phyloP scores from a whole-genome alignment of 1,140 invertebrate genomes.

The Cyrtorhinus lividipennis region DNA sequence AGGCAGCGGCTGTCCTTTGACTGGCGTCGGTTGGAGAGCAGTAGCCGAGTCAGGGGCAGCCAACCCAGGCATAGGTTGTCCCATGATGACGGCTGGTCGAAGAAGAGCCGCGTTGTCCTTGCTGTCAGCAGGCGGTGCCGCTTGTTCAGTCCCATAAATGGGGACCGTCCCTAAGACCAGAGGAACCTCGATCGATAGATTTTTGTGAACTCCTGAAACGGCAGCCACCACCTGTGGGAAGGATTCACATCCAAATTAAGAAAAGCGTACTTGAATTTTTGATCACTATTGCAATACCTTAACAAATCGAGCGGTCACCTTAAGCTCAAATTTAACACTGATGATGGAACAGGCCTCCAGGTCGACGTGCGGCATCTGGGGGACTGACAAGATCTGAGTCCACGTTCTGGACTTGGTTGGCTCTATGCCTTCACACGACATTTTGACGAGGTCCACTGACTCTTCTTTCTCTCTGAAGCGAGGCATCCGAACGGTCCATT shows the following conservation, averaged over 20 bases:
- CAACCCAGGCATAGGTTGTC: not conserved
- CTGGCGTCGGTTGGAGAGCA: not conserved
- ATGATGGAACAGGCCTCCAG: constrained; percentile 46
- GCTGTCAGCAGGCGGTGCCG: not conserved
- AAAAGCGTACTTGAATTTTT: too few relatives aligned
- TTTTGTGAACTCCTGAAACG: constrained; percentile 38
- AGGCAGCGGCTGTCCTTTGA: not conserved
- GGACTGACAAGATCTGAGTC: constrained; percentile 42
- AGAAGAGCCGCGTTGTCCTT: not conserved
- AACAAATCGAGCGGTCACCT: too few relatives aligned
- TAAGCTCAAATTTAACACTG: constrained; percentile 43
- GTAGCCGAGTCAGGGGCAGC: not conserved
- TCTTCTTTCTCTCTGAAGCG: constrained; percentile 35
- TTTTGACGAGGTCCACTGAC: constrained; percentile 36
- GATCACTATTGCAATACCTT: too few relatives aligned
- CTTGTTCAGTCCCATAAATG: not conserved
- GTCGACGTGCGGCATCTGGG: constrained; percentile 47
- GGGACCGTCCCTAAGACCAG: constrained; percentile 50
- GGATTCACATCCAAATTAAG: too few relatives aligned
- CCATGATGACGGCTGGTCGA: not conserved
- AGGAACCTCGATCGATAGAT: constrained; percentile 37
- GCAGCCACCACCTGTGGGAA: constrained; percentile 33
- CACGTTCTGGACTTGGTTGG: constrained; percentile 37
- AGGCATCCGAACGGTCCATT: constrained; percentile 40
- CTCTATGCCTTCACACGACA: constrained; percentile 38